Base-by-base conservation (phyloP, 2,113 vertebrate genomes). In the Dicentrarchus labrax region DNA sequence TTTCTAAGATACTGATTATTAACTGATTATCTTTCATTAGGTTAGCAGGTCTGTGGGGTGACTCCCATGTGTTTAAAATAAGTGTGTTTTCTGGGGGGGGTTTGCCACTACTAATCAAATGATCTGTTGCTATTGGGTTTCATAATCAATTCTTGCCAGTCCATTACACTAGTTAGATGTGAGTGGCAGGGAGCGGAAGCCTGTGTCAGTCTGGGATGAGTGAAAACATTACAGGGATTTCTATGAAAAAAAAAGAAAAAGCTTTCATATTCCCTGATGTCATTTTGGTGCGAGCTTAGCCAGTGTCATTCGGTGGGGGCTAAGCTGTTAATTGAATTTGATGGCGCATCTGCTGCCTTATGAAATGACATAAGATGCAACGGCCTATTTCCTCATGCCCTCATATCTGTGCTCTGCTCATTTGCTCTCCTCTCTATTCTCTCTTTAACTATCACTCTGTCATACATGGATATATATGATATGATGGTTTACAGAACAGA, bases 301-400 rank as follows among this genome's bases (percentile, higher is more conserved):
- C 69, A 4, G 21, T n/a, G 48, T 60, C 71, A 59, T 76, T 85
- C 4, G 10, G 54, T 39, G 53, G 68, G 39, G 76, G 79, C 60
- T 87, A 80, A 89, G 86, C 85, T 41, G 75, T 87, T 89, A 88
- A 94, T 90, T 91, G 83, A 90, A 93, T 93, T 85, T 85, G 78
- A 91, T 82, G 85, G 56, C 30, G 7, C 88, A 92, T 91, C 86
- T 91, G 89, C 82, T 85, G 76, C 79, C 47, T 91, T 82, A 74
- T 90, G 78, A 80, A 88, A 87, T 85, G 76, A 86, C 76, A 81
- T 69, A 71, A 78, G 70, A 79, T 1, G 19, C 24, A 74, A 72
- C 22, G 30, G 86, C 56, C 77, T 78, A 65, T 67, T 64, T 43
- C 64, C 54, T 62, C 21, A 3, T 78, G 74, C 21, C 69, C 61